Conservation (phyloP, 2,888 invertebrate species). For the Schizotus pectinicornis region DNA sequence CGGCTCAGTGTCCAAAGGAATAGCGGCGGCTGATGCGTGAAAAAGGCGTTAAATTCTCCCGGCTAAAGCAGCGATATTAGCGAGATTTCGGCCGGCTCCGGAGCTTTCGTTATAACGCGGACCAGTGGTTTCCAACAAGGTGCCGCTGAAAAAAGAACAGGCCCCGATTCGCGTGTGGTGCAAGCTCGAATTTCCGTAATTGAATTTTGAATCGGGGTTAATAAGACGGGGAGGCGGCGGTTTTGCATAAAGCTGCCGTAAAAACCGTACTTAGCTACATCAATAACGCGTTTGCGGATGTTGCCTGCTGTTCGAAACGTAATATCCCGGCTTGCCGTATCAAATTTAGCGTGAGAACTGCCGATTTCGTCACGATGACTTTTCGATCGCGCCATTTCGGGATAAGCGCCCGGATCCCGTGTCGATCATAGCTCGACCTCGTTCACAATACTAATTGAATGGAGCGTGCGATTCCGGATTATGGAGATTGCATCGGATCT, state of each 20-base stretch:
- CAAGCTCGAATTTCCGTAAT: conserved; percentile 12
- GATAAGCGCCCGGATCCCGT: conserved; percentile 2
- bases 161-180: too few species aligned
- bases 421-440: not conserved
- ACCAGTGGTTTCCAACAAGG: too few species aligned
- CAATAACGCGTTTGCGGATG: conserved; percentile 16
- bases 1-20: too few species aligned
- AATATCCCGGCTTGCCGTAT: not conserved
- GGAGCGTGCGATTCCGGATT: too few species aligned
- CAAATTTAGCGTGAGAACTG: not conserved
- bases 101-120: too few species aligned
- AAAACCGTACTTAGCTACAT: conserved; percentile 18
- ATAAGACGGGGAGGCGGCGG: conserved; percentile 4
- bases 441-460: too few species aligned
- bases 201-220: conserved; percentile 23
- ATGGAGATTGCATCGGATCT: too few species aligned
- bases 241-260: conserved; percentile 13
- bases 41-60: too few species aligned
- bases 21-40: too few species aligned
- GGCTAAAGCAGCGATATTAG: too few species aligned
- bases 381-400: not conserved
- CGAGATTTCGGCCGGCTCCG: too few species aligned
- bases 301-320: not conserved
- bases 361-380: not conserved
- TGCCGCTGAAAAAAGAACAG: too few species aligned